Evolutionary conservation across 1,140 invertebrate genomes (phyloP), one percentile per base, ranked within the genome.

Genomic region (Ceratosolen solmsi): DNA sequence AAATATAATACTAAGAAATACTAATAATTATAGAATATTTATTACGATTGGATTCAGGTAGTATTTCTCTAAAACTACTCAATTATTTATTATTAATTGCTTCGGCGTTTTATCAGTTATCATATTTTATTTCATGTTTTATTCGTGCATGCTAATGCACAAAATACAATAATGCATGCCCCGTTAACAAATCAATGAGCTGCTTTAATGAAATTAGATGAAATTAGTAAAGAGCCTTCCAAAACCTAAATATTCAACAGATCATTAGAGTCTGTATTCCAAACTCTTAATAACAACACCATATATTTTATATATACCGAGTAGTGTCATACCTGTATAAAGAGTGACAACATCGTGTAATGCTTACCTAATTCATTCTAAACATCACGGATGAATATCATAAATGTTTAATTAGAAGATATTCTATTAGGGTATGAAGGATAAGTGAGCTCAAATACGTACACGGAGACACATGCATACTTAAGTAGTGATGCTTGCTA

Each of bases 331-430:
- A 38, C 25, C 58, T 65, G 49, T 65, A 30, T n/a, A 56, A 60
- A 46, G 13, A 27, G 41, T 46, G 38, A 13, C 36, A 38, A 25
- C 22, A 8, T 63, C 17, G 30, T 27, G n/a, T 27, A 15, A 63
- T 63, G 5, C 13, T 63, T 33, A 0, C 58, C 58, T 30, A 60
- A 60, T 63, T 60, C n/a, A 49, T 15, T 63, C 36, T 20, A 33
- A 20, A 27, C 38, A 58, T 20, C 38, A 25, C n/a, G 56, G n/a
- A 75, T 75, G 56, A 36, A 75, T 75, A 77, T 60, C 75, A 33
- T 77, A 77, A 65, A 65, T 58, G 58, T 41, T 77, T 77, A 77
- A 77, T 77, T 77, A 77, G 2, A 63, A 22, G 25, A 33, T 70
- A 5, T 41, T 0, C 38, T 41, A 1, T n/a, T 41, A 25, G 30